Conservation (phyloP, 2,113 vertebrate species). For the Bettongia penicillata region DNA sequence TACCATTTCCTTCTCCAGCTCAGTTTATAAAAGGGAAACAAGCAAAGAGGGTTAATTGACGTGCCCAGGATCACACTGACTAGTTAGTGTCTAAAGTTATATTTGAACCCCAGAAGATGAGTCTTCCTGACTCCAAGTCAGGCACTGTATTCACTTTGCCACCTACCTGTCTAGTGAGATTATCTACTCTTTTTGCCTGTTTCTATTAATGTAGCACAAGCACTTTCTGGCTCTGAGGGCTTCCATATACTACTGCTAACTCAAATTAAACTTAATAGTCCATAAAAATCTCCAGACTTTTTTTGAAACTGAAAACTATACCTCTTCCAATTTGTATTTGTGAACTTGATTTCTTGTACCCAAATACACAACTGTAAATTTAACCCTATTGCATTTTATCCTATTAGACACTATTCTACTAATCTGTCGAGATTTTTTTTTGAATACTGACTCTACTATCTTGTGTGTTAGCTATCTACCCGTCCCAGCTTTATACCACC, state of each 20-base stretch:
- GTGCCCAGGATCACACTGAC: background rate
- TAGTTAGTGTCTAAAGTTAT: background rate
- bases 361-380: background rate
- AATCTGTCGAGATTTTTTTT: background rate
- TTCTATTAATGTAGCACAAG: background rate
- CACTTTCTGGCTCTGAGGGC: background rate
- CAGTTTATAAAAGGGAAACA: background rate
- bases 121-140: background rate
- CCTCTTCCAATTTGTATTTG: background rate
- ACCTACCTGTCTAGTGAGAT: background rate
- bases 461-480: background rate
- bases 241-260: background rate
- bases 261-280: background rate
- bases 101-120: background rate
- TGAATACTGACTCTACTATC: background rate
- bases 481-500: background rate
- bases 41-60: background rate
- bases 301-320: background rate
- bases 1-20: background rate
- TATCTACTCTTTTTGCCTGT: background rate
- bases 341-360: background rate
- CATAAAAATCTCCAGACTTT: background rate
- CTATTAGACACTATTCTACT: background rate
- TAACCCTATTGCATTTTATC: background rate
- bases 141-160: background rate